Evolutionary conservation across 2,797 vertebrate species (phyloP).

Genomic region (Anguilla anguilla): DNA sequence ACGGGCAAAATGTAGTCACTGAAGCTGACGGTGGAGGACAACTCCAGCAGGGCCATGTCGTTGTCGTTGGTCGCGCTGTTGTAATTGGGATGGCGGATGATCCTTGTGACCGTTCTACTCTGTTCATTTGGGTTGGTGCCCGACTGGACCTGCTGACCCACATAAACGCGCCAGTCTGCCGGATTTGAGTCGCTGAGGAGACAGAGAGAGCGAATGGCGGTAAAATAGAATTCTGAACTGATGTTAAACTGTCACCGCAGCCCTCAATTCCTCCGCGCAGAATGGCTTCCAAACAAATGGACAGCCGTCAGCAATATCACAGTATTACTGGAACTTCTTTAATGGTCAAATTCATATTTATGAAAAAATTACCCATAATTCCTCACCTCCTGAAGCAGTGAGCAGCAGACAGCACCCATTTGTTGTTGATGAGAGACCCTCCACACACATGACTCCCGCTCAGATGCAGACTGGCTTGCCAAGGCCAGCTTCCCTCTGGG

Average conservation of each 20-base stretch:
- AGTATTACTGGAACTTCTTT: neutral
- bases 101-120: neutral
- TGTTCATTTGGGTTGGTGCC: constrained; percentile 55
- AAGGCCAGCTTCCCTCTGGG: neutral
- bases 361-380: neutral
- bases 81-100: constrained; percentile 60
- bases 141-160: constrained; percentile 59
- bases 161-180: constrained; percentile 45
- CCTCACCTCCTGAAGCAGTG: constrained; percentile 7
- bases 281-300: neutral
- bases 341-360: no score
- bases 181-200: neutral
- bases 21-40: constrained; percentile 58
- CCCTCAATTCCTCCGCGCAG: neutral
- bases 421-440: constrained; percentile 16
- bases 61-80: constrained; percentile 46
- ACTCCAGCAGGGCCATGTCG: constrained; percentile 65
- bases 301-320: neutral
- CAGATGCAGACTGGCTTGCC: constrained; percentile 18
- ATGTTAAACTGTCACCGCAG: neutral
- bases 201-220: neutral
- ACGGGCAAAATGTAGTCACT: constrained; percentile 68
- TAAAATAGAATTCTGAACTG: neutral
- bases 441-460: neutral
- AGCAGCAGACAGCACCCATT: constrained; percentile 17